phyloP scores from a whole-genome alignment of 2,888 invertebrate genomes.

The Dolomedes plantarius region DNA sequence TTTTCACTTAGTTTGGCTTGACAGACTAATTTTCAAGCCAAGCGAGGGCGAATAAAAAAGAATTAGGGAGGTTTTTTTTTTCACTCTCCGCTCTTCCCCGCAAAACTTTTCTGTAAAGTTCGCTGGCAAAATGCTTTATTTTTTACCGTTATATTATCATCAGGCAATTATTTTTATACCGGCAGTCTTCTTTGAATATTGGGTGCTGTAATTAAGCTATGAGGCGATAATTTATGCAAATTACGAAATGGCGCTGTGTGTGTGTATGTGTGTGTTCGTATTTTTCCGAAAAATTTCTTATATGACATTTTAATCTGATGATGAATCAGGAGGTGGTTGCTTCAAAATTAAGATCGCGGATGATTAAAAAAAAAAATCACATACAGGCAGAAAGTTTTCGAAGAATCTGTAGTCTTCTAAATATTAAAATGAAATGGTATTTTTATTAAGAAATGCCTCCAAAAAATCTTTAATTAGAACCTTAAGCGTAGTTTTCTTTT shows the following conservation, averaged over 20 bases:
- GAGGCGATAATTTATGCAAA: slow-evolving; percentile 71
- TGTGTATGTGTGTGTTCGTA: slow-evolving; percentile 29
- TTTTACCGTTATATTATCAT: slow-evolving; percentile 47
- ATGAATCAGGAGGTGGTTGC: slow-evolving; percentile 46
- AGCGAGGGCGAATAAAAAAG: slow-evolving; percentile 38
- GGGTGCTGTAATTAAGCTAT: slow-evolving; percentile 69
- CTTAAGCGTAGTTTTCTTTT: too few relatives aligned
- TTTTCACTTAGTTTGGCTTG: slow-evolving; percentile 68
- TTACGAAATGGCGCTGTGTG: slow-evolving; percentile 38
- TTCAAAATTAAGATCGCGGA: slow-evolving; percentile 56
- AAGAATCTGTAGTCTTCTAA: slow-evolving; percentile 1
- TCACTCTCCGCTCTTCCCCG: slow-evolving; percentile 16
- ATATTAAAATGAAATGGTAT: slow-evolving; percentile 12
- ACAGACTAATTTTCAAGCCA: slow-evolving; percentile 57
- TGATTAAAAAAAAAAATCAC: not conserved
- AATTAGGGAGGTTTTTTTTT: slow-evolving; percentile 1
- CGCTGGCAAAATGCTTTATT: slow-evolving; percentile 60
- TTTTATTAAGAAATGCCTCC: not conserved
- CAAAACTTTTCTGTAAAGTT: slow-evolving; percentile 67
- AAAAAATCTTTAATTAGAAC: not conserved
- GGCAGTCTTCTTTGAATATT: slow-evolving; percentile 56
- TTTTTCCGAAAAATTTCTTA: slow-evolving; percentile 71
- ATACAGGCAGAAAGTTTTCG: not conserved
- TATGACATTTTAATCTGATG: slow-evolving; percentile 70
- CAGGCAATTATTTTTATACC: slow-evolving; percentile 69